Evolutionary conservation across 2,113 vertebrate species (phyloP).

Genomic region (Rhea americana): DNA sequence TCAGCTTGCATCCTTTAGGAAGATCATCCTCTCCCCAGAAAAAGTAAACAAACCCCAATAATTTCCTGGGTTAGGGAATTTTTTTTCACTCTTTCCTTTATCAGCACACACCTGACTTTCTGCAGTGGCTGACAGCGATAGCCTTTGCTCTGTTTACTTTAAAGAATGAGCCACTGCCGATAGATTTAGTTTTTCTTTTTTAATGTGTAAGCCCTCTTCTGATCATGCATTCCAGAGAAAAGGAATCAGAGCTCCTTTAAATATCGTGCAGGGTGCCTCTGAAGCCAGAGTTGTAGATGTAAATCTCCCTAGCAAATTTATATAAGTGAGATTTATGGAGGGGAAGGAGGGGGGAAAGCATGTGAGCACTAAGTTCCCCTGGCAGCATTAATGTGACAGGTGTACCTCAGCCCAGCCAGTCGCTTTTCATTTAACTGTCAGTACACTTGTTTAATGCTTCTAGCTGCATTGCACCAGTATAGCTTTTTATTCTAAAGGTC

Average conservation of each 20-base stretch:
- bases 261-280: not conserved
- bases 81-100: constrained; percentile 36
- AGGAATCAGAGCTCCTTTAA: constrained; percentile 25
- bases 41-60: not conserved
- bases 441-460: not conserved
- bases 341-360: not conserved
- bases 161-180: constrained; percentile 59
- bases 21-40: not conserved
- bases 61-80: not conserved
- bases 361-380: not conserved
- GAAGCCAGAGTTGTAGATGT: not conserved
- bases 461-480: constrained; percentile 26
- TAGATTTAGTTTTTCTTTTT: constrained; percentile 61
- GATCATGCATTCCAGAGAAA: constrained; percentile 8
- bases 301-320: not conserved
- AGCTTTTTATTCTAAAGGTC: constrained; percentile 59
- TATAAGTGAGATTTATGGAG: not conserved
- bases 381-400: constrained; percentile 1
- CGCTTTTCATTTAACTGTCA: constrained; percentile 28
- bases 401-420: not conserved
- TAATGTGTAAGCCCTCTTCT: constrained; percentile 39
- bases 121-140: not conserved
- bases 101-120: not conserved
- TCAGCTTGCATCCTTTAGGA: not conserved
- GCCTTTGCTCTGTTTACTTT: constrained; percentile 68